phyloP scores from a whole-genome alignment of 2,888 invertebrate species.

The Ophraella communa region DNA sequence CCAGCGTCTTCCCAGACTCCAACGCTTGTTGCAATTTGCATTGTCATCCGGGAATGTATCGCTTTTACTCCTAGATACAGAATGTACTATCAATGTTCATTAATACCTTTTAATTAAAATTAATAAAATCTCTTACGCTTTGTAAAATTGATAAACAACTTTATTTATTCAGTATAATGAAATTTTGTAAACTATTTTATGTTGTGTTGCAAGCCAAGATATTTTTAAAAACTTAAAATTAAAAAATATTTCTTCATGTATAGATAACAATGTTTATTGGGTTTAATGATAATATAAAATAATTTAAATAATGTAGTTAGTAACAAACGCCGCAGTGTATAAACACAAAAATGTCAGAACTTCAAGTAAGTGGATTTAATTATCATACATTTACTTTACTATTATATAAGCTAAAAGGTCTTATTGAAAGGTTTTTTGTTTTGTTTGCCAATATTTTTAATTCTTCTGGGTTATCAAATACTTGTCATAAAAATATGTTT shows the following conservation, averaged over 20 bases:
- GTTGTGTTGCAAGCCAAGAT: not conserved
- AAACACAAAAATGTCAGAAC: slow-evolving; percentile 4
- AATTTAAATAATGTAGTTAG: not conserved
- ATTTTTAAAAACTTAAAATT: not conserved
- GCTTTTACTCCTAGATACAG: too few relatives aligned
- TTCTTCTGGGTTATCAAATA: too few relatives aligned
- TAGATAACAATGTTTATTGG: not conserved
- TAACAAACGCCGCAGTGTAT: not conserved
- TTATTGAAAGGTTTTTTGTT: too few relatives aligned
- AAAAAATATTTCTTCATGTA: not conserved
- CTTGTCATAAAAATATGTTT: too few relatives aligned
- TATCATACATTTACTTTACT: not conserved
- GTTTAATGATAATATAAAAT: not conserved
- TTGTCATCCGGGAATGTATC: too few relatives aligned
- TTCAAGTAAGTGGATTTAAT: slow-evolving; percentile 4
- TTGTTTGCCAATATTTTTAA: too few relatives aligned
- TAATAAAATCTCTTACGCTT: too few relatives aligned
- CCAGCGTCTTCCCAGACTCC: too few relatives aligned
- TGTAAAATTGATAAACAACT: not conserved
- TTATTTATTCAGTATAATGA: not conserved
- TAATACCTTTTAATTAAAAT: too few relatives aligned
- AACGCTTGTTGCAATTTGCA: too few relatives aligned
- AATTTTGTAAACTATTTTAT: not conserved
- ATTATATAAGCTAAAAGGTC: too few relatives aligned
- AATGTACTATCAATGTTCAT: too few relatives aligned